These are phyloP conservation scores for Carpatolechia fugitivella DNA, from an alignment of 2,888 invertebrate species.

Conservation along the genomic window DNA sequence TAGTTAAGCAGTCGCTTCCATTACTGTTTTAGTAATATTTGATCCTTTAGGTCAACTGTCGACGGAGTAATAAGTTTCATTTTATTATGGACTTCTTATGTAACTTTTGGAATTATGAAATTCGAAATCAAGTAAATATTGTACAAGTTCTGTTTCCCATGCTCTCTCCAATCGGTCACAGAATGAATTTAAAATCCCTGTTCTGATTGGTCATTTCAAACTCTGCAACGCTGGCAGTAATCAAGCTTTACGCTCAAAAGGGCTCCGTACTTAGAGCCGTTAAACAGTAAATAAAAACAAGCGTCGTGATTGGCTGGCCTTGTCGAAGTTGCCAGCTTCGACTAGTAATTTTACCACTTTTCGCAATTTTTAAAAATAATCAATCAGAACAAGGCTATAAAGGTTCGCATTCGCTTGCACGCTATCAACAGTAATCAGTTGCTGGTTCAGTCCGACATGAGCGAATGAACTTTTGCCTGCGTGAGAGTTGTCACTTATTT, in stretches of 20 bases:
- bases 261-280: no score
- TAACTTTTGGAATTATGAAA: constrained; percentile 36
- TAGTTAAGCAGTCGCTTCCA: not conserved
- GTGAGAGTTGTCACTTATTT: no score
- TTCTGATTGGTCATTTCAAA: not conserved
- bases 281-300: no score
- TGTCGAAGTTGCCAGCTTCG: no score
- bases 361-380: no score
- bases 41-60: constrained; percentile 1
- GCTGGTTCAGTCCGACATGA: constrained; percentile 35
- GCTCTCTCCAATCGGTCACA: constrained; percentile 32
- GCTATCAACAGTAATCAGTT: constrained; percentile 44
- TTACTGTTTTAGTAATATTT: no score
- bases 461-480: constrained; percentile 3
- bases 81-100: constrained; percentile 36
- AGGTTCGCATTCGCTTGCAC: constrained; percentile 26
- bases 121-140: constrained; percentile 34
- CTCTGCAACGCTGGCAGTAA: no score
- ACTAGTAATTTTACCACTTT: no score
- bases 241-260: no score
- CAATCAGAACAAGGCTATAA: not conserved
- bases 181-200: constrained; percentile 7
- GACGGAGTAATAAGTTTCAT: constrained; percentile 20
- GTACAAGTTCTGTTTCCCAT: constrained; percentile 21
- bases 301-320: no score